Base-by-base conservation (phyloP, 1,140 invertebrate species). In the Papilio machaon region DNA sequence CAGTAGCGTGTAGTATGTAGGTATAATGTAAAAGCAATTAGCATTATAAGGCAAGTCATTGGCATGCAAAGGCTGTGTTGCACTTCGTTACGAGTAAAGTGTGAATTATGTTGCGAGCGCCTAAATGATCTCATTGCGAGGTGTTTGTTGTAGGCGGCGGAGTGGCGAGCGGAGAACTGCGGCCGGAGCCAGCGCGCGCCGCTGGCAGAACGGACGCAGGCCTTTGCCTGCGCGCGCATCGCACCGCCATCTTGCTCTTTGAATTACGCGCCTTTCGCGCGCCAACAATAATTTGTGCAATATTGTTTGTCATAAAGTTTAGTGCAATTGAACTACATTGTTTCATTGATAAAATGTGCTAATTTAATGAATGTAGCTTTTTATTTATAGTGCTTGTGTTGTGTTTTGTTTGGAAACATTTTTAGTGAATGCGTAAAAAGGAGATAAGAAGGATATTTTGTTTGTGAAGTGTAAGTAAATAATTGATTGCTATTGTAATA, bases 101-200 rank as follows among this genome's bases (percentile, higher is more conserved):
- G 90, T 91, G 89, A 92, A 91, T 91, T 86, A 87, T 88, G 86
- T 88, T 87, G 77, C 85, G 87, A 88, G 86, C 90, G 87, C 85
- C 90, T 90, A 90, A 89, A 90, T 92, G 91, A 93, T 92, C 91
- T 93, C 91, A 93, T 89, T 91, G 91, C 86, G 86, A 80, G 81
- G 84, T 86, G 91, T 92, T 88, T 90, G 90, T 88, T 17, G 54
- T 58, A 17, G 91, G 87, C 89, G 90, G 89, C 89, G 88, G 38
- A 38, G 38, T 83, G 85, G 83, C 83, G 54, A 54, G 52, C 52
- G 81, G 87, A 2, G 38, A 38, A 6, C 89, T 89, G 89, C 89
- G 85, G 84, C 83, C 79, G 84, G 80, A 82, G 83, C 64, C 84
- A 80, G 87, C 84, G 80, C 54, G 64, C 64, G 64, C 64, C 80